These are phyloP conservation scores for Drosophila austrosaltans DNA, from an alignment of 2,888 invertebrate species.

Conservation along the genomic window DNA sequence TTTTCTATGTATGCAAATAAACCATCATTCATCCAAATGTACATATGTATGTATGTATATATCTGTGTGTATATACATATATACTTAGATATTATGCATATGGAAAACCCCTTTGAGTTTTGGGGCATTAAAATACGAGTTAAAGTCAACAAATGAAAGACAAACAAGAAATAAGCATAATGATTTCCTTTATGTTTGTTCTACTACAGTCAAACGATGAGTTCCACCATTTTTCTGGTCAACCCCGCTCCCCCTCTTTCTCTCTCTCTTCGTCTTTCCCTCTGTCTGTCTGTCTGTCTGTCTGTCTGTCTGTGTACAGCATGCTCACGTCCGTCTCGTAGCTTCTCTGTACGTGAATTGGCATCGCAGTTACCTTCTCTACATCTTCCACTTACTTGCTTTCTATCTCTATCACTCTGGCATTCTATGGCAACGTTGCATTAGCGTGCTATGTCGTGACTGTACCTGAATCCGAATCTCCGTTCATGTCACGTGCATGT, in stretches of 20 bases:
- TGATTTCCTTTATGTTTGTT: constrained; percentile 63
- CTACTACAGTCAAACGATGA: constrained; percentile 23
- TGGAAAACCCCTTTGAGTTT: constrained; percentile 15
- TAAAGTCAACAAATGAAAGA: constrained; percentile 42
- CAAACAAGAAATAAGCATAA: constrained; percentile 61
- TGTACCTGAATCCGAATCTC: constrained; percentile 25
- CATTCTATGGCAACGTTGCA: constrained; percentile 19
- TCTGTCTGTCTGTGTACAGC: background rate
- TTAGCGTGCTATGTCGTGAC: constrained; percentile 31
- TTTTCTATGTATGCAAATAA: background rate
- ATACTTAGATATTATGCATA: constrained; percentile 1
- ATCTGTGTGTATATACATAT: background rate
- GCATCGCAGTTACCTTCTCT: background rate
- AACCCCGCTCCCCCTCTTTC: background rate
- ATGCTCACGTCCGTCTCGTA: constrained; percentile 10
- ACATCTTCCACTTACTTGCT: background rate
- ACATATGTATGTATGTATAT: background rate
- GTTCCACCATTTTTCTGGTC: background rate
- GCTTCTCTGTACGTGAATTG: constrained; percentile 20
- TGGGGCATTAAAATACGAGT: constrained; percentile 10
- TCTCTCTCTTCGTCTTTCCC: too few relatives aligned
- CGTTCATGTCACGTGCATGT: constrained; percentile 55
- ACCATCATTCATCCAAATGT: background rate
- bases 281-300: too few relatives aligned
- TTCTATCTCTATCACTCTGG: background rate